A percentile compares a stretch with the other conserved stretches of the same genome.
These are phyloP conservation scores for Mya arenaria DNA, from an alignment of 1,140 invertebrate species.

Conservation along the genomic window DNA sequence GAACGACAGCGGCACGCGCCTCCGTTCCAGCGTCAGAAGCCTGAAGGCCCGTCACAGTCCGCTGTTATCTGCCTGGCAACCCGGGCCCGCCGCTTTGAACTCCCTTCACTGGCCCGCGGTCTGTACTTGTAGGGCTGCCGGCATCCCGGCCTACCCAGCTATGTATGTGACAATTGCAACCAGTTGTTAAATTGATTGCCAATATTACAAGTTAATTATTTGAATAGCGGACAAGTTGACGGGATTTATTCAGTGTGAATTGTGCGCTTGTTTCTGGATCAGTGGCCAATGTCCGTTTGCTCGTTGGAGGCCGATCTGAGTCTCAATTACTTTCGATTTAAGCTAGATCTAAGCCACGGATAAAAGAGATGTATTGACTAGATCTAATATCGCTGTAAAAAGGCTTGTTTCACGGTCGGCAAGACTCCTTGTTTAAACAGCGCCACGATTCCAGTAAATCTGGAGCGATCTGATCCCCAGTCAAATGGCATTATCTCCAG, in stretches of 20 bases:
- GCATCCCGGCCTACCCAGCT: no score
- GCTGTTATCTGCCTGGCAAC: constrained; percentile 16
- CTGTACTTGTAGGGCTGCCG: neutral
- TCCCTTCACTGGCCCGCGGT: neutral
- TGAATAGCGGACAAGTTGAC: neutral
- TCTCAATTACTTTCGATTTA: constrained; percentile 26
- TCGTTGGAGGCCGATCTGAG: neutral
- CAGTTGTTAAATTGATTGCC: constrained; percentile 5
- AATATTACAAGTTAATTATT: constrained; percentile 2
- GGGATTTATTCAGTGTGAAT: neutral
- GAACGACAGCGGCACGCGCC: constrained; percentile 5
- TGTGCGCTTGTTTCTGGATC: neutral
- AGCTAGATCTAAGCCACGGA: neutral
- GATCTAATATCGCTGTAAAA: neutral
- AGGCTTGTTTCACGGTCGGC: neutral
- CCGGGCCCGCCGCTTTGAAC: neutral
- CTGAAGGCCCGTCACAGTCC: no score
- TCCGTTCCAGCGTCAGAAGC: neutral
- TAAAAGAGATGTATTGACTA: neutral
- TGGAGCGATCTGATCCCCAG: neutral
- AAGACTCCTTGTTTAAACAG: neutral
- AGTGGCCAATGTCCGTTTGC: neutral
- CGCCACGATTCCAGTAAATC: neutral
- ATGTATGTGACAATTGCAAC: neutral
- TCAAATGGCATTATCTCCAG: no score